These are phyloP conservation scores for Heliconius hermathena DNA, from an alignment of 1,140 invertebrate species.

Conservation along the genomic window DNA sequence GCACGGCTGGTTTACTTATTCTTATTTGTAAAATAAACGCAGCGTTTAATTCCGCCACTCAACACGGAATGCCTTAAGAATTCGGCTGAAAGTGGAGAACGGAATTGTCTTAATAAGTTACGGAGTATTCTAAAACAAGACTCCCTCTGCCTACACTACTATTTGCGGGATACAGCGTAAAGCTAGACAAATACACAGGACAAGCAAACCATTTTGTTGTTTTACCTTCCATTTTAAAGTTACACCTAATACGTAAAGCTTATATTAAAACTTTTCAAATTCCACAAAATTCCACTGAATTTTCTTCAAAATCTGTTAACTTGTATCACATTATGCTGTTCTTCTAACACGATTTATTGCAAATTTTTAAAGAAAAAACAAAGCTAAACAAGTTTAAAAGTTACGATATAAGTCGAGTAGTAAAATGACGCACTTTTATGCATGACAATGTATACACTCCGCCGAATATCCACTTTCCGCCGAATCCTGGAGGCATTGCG, in stretches of 20 bases:
- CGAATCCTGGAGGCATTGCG: too few relatives aligned
- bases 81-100: too few relatives aligned
- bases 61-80: too few relatives aligned
- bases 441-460: too few relatives aligned
- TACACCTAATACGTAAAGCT: background rate
- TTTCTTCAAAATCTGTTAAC: background rate
- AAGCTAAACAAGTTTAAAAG: background rate
- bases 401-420: background rate
- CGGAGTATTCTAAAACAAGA: too few relatives aligned
- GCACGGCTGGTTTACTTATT: too few relatives aligned
- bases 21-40: too few relatives aligned
- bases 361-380: background rate
- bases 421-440: background rate
- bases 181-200: background rate
- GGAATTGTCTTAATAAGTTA: too few relatives aligned
- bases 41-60: too few relatives aligned
- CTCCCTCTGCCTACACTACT: too few relatives aligned
- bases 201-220: background rate
- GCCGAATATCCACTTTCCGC: too few relatives aligned
- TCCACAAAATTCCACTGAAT: background rate
- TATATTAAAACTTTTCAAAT: background rate
- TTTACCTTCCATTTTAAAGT: background rate
- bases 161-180: background rate
- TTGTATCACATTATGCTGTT: conserved; percentile 2
- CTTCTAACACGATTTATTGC: background rate